Percentiles rank a stretch among this genome's conserved stretches.
phyloP scores from a whole-genome alignment of 2,797 vertebrate genomes.

The Presbytis comata region DNA sequence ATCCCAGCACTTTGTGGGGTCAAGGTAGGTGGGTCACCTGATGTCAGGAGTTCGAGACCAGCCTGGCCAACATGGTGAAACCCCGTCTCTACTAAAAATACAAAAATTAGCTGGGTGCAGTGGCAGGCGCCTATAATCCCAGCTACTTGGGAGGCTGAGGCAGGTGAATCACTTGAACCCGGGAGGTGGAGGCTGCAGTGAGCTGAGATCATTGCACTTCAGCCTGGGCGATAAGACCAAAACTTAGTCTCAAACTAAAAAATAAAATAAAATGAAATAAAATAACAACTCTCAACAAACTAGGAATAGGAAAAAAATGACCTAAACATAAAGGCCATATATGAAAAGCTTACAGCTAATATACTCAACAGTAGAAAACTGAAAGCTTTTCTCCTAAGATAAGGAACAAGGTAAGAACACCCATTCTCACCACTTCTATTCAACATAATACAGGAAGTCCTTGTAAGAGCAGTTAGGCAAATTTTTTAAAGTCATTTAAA shows the following conservation, averaged over 20 bases:
- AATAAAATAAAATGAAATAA: no score
- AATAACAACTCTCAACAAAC: background rate
- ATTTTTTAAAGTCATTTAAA: conserved; percentile 5
- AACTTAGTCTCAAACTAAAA: background rate
- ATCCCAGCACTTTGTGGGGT: background rate
- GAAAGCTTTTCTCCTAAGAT: background rate
- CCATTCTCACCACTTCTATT: background rate
- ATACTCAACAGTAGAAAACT: background rate
- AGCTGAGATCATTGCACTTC: no score
- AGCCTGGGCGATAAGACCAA: background rate
- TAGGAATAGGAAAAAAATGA: background rate
- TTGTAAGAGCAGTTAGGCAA: background rate
- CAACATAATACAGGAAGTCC: background rate
- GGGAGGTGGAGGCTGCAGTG: background rate
- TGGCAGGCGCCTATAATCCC: background rate
- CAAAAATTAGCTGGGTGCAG: background rate
- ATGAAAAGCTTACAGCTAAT: background rate
- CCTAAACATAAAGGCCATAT: background rate
- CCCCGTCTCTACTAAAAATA: background rate
- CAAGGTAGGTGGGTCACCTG: background rate
- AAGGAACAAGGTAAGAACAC: background rate
- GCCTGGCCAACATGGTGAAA: background rate
- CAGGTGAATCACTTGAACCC: background rate
- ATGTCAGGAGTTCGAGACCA: background rate
- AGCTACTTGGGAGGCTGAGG: background rate